A percentile compares a stretch with the other conserved stretches of the same genome.
phyloP scores from a whole-genome alignment of 2,888 invertebrate genomes.

The Thalpophila matura region DNA sequence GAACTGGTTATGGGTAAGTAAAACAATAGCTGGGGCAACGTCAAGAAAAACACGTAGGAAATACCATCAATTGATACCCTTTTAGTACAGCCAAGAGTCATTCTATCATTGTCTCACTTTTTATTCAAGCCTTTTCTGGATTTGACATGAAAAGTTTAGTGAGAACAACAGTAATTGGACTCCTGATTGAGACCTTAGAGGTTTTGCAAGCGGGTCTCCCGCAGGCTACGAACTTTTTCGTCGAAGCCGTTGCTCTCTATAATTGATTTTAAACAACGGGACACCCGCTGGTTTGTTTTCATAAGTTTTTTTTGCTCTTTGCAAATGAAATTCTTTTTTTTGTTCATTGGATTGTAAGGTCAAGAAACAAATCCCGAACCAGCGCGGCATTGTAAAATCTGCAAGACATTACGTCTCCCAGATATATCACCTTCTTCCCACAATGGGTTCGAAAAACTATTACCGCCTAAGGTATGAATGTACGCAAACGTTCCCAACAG shows the following conservation, averaged over 20 bases:
- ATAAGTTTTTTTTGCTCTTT: conserved; percentile 16
- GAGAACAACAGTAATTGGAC: conserved; percentile 66
- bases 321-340: conserved; percentile 2
- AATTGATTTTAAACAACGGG: conserved; percentile 72
- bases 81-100: too few species aligned
- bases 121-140: conserved; percentile 31
- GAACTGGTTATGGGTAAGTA: neutral
- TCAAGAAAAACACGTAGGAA: too few species aligned
- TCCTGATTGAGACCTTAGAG: conserved; percentile 75
- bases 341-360: conserved; percentile 27
- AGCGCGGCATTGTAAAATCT: conserved; percentile 57
- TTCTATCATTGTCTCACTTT: neutral
- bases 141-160: conserved; percentile 40
- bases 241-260: conserved; percentile 65
- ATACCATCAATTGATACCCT: too few species aligned
- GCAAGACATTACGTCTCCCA: conserved; percentile 55
- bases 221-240: conserved; percentile 68
- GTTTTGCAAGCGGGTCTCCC: conserved; percentile 65
- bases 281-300: conserved; percentile 28
- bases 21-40: too few species aligned
- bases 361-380: conserved; percentile 33
- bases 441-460: conserved; percentile 74
- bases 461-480: conserved; percentile 74
- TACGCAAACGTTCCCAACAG: conserved; percentile 74
- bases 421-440: conserved; percentile 64